Percentiles rank a stretch among this genome's conserved stretches.
These are phyloP conservation scores for Lagenorhynchus albirostris DNA, from an alignment of 2,113 vertebrate species.

Conservation along the genomic window DNA sequence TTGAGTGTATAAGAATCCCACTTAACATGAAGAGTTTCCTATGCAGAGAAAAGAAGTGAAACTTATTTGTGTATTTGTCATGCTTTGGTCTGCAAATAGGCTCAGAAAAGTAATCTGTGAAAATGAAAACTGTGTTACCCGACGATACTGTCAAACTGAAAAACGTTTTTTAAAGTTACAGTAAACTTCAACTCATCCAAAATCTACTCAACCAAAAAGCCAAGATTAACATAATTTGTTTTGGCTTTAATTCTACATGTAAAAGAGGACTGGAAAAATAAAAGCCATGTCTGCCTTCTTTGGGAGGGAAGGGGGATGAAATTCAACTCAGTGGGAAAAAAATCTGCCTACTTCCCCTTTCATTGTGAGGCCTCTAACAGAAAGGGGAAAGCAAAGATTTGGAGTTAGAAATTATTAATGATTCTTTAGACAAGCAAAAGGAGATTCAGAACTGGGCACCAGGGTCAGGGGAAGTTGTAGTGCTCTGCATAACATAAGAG, in stretches of 20 bases:
- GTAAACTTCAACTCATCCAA: constrained; percentile 45
- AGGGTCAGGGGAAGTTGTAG: neutral
- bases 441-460: neutral
- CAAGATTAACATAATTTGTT: constrained; percentile 29
- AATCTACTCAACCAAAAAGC: constrained; percentile 19
- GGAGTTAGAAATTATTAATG: neutral
- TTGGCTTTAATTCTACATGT: constrained; percentile 2
- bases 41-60: constrained; percentile 29
- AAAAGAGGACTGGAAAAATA: constrained; percentile 52
- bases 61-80: constrained; percentile 28
- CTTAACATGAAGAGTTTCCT: neutral
- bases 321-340: constrained; percentile 26
- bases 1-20: neutral
- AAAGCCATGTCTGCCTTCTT: neutral
- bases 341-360: neutral
- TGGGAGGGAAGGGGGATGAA: neutral
- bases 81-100: neutral
- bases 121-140: constrained; percentile 33
- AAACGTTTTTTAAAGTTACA: constrained; percentile 34
- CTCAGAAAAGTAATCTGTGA: constrained; percentile 35
- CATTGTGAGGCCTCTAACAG: neutral
- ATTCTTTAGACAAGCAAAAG: neutral
- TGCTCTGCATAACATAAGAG: neutral
- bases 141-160: constrained; percentile 6
- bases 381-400: neutral